phyloP scores from a whole-genome alignment of 2,797 vertebrate genomes.

The Leptoclinus maculatus region DNA sequence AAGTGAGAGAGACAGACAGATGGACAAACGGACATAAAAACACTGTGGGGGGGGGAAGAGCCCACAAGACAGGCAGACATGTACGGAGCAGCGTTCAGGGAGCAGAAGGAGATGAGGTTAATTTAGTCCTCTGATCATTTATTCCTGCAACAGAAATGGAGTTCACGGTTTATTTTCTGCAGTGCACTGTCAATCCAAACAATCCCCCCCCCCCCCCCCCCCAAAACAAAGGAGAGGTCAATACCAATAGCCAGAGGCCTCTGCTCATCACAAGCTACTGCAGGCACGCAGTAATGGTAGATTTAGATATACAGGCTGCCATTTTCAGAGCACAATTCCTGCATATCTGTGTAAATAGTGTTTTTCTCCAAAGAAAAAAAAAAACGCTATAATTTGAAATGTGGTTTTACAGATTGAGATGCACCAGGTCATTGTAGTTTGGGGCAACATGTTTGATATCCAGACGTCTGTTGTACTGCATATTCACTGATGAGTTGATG shows the following conservation, averaged over 20 bases:
- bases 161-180: slow-evolving; percentile 15
- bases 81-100: neutral
- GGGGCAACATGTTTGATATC: slow-evolving; percentile 22
- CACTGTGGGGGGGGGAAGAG: neutral
- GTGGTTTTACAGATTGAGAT: neutral
- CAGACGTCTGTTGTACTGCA: neutral
- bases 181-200: slow-evolving; percentile 10
- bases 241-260: neutral
- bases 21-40: slow-evolving; percentile 36
- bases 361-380: neutral
- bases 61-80: neutral
- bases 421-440: slow-evolving; percentile 19
- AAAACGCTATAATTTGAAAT: neutral
- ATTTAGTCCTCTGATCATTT: slow-evolving; percentile 31
- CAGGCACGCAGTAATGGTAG: neutral
- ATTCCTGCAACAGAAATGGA: slow-evolving; percentile 17
- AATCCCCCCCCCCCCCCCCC: neutral
- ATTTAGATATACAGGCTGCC: neutral
- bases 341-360: neutral
- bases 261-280: neutral
- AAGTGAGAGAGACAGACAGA: slow-evolving; percentile 50
- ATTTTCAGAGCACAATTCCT: neutral
- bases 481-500: neutral
- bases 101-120: neutral
- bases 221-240: neutral